Conservation (phyloP, 2,888 invertebrate species). For the Glaucopsyche alexis region DNA sequence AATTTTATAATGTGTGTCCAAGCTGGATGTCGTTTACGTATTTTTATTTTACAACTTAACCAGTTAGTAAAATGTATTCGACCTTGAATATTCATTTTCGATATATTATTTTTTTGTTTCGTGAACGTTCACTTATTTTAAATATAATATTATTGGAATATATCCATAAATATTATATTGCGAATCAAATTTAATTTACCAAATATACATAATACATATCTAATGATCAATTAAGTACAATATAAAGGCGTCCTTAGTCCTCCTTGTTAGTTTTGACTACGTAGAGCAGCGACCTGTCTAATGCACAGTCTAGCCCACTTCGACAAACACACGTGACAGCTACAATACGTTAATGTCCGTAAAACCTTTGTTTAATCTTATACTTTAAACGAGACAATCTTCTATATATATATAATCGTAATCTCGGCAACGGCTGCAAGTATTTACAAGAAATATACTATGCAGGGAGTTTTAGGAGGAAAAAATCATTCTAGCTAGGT, state of each 20-base stretch:
- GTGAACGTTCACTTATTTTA: constrained; percentile 18
- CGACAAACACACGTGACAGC: too few species aligned
- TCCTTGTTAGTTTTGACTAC: neutral
- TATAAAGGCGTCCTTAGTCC: neutral
- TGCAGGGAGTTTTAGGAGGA: too few species aligned
- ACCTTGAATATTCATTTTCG: constrained; percentile 26
- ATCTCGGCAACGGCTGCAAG: too few species aligned
- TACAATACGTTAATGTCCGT: too few species aligned
- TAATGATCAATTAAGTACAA: neutral
- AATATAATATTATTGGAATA: constrained; percentile 1
- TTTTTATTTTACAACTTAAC: constrained; percentile 27
- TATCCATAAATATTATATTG: constrained; percentile 2
- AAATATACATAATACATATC: neutral
- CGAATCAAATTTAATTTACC: neutral
- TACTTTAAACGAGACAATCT: too few species aligned
- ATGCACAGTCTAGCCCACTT: too few species aligned
- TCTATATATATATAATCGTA: too few species aligned
- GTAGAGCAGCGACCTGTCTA: neutral
- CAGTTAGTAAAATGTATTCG: constrained; percentile 28
- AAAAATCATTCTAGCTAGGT: too few species aligned
- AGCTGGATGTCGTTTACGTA: constrained; percentile 11
- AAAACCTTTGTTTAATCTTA: too few species aligned
- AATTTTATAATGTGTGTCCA: constrained; percentile 25
- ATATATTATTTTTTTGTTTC: constrained; percentile 9
- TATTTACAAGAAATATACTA: too few species aligned